These are phyloP conservation scores for Malthinus flaveolus DNA, from an alignment of 2,888 invertebrate genomes.

Conservation along the genomic window DNA sequence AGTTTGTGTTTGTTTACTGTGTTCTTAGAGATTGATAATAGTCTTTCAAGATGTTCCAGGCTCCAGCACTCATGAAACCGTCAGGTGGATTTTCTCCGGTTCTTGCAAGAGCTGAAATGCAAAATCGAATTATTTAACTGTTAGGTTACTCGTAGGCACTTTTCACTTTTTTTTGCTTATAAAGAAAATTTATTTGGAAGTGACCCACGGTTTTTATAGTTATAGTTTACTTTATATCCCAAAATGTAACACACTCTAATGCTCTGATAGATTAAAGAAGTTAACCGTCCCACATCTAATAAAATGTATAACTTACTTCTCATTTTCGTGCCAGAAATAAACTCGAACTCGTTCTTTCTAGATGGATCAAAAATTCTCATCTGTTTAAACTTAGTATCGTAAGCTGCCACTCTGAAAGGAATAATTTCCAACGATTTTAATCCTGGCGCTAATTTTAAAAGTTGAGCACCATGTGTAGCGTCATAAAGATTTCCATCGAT, in stretches of 20 bases:
- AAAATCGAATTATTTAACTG: too few relatives aligned
- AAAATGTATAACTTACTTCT: slow-evolving; percentile 66
- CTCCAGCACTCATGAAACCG: slow-evolving; percentile 97
- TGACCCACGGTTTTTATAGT: too few relatives aligned
- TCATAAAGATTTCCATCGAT: slow-evolving; percentile 88
- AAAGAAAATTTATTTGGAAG: not conserved
- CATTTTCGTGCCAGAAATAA: slow-evolving; percentile 97
- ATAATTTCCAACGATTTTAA: slow-evolving; percentile 91
- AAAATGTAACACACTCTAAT: too few relatives aligned
- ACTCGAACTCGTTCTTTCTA: slow-evolving; percentile 90
- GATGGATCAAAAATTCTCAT: slow-evolving; percentile 96
- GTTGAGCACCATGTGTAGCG: slow-evolving; percentile 87
- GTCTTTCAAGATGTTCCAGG: slow-evolving; percentile 87
- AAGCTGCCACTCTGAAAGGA: slow-evolving; percentile 98
- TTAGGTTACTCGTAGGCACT: too few relatives aligned
- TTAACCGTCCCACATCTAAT: not conserved
- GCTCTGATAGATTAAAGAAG: not conserved
- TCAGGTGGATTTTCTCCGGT: slow-evolving; percentile 87
- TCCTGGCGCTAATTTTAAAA: slow-evolving; percentile 95
- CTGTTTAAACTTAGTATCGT: slow-evolving; percentile 78
- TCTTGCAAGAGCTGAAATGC: slow-evolving; percentile 62
- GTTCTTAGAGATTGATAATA: slow-evolving; percentile 73
- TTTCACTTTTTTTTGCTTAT: too few relatives aligned
- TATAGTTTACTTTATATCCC: too few relatives aligned
- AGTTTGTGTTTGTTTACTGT: not conserved